Evolutionary conservation across 2,797 vertebrate species (phyloP).

Genomic region (Microcaecilia unicolor): DNA sequence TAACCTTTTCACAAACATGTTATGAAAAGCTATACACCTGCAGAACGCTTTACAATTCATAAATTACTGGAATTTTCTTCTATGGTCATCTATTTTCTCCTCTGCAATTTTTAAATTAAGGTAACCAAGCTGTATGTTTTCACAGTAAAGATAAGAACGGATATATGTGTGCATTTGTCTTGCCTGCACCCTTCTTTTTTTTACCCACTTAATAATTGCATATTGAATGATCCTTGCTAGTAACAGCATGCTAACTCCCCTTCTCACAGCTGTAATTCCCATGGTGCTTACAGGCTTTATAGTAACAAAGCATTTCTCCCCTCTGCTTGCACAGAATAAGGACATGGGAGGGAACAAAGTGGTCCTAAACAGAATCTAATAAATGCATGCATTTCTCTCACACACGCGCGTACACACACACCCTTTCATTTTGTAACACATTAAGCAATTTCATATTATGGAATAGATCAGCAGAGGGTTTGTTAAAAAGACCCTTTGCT

Average conservation of each 20-base stretch:
- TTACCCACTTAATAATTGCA: no score
- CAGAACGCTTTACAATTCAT: background rate
- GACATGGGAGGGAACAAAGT: constrained; percentile 6
- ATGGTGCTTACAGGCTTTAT: constrained; percentile 18
- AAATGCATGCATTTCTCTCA: background rate
- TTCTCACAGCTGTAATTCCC: constrained; percentile 34
- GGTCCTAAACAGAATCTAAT: constrained; percentile 3
- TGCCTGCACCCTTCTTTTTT: no score
- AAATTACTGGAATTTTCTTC: background rate
- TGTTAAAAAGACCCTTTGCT: constrained; percentile 1
- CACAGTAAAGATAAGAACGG: background rate
- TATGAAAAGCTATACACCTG: constrained; percentile 23
- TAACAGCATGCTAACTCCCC: constrained; percentile 21
- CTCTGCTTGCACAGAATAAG: constrained; percentile 18
- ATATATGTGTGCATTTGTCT: background rate
- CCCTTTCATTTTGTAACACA: background rate
- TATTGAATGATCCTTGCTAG: constrained; percentile 26
- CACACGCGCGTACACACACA: background rate
- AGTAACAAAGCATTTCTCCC: constrained; percentile 27
- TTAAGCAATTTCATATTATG: background rate
- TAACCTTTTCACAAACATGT: constrained; percentile 49
- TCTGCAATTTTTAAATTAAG: background rate
- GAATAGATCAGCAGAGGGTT: constrained; percentile 19
- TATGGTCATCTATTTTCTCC: background rate
- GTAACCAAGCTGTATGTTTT: background rate